Evolutionary conservation across 2,797 vertebrate genomes (phyloP).

Genomic region (Acanthurus leucopareius): DNA sequence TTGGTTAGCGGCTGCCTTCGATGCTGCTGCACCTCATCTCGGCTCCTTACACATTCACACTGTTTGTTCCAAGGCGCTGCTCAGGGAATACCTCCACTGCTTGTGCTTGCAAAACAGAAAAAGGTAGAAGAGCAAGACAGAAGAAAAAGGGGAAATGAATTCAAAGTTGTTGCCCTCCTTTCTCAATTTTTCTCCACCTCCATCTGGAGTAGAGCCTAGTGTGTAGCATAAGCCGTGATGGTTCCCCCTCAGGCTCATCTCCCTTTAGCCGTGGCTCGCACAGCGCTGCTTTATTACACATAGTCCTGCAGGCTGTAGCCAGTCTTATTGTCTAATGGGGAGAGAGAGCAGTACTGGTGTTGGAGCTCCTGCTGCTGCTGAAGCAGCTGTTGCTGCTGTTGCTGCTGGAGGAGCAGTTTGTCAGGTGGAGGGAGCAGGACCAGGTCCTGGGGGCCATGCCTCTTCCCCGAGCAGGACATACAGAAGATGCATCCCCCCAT

Average conservation of each 20-base stretch:
- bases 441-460: conserved; percentile 86
- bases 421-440: conserved; percentile 85
- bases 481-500: conserved; percentile 93
- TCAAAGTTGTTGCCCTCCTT: conserved; percentile 74
- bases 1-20: conserved; percentile 74
- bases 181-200: conserved; percentile 59
- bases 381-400: conserved; percentile 85
- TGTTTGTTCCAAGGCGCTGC: conserved; percentile 77
- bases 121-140: conserved; percentile 59
- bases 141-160: conserved; percentile 48
- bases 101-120: conserved; percentile 87
- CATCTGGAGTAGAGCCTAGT: conserved; percentile 58
- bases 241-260: conserved; percentile 66
- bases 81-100: conserved; percentile 82
- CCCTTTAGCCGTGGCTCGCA: conserved; percentile 58
- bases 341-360: conserved; percentile 89
- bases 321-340: conserved; percentile 88
- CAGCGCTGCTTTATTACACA: conserved; percentile 77
- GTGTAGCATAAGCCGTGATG: conserved; percentile 55
- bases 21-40: conserved; percentile 75
- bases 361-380: conserved; percentile 87
- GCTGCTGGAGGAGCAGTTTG: conserved; percentile 85
- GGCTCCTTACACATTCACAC: conserved; percentile 71
- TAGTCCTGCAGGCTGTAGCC: conserved; percentile 91
- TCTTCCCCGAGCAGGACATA: conserved; percentile 89